Conservation (phyloP, 1,140 invertebrate genomes). For the Bombus confusus region DNA sequence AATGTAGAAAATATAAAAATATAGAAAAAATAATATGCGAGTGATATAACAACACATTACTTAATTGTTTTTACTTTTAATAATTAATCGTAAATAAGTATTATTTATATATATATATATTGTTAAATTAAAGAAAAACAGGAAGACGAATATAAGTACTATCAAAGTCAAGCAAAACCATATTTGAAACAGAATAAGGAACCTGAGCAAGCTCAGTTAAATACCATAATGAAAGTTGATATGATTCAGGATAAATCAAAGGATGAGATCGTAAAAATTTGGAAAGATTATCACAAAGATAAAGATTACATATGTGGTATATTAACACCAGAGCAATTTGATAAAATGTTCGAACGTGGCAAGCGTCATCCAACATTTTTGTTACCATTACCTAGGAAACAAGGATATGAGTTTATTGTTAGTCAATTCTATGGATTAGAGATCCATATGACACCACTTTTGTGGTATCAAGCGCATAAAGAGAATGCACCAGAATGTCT, state of each 20-base stretch:
- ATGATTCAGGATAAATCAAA: slow-evolving; percentile 88
- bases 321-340: slow-evolving; percentile 85
- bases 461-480: slow-evolving; percentile 94
- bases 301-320: slow-evolving; percentile 89
- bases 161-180: slow-evolving; percentile 76
- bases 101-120: not conserved
- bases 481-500: slow-evolving; percentile 96
- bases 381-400: slow-evolving; percentile 90
- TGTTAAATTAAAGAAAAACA: slow-evolving; percentile 60
- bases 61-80: not conserved
- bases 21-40: not conserved
- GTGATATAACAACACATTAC: not conserved
- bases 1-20: not conserved
- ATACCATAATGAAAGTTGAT: slow-evolving; percentile 91
- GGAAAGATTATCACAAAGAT: slow-evolving; percentile 90
- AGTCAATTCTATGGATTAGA: slow-evolving; percentile 89
- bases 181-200: slow-evolving; percentile 81
- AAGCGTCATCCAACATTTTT: slow-evolving; percentile 88
- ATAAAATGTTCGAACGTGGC: slow-evolving; percentile 84
- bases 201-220: slow-evolving; percentile 79
- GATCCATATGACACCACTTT: slow-evolving; percentile 93
- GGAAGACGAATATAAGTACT: slow-evolving; percentile 64
- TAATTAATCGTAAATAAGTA: not conserved
- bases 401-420: slow-evolving; percentile 95
- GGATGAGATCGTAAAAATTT: slow-evolving; percentile 90